Percentiles rank a stretch among this genome's conserved stretches.
Conservation (phyloP, 1,140 invertebrate species). For the Spodoptera litura region DNA sequence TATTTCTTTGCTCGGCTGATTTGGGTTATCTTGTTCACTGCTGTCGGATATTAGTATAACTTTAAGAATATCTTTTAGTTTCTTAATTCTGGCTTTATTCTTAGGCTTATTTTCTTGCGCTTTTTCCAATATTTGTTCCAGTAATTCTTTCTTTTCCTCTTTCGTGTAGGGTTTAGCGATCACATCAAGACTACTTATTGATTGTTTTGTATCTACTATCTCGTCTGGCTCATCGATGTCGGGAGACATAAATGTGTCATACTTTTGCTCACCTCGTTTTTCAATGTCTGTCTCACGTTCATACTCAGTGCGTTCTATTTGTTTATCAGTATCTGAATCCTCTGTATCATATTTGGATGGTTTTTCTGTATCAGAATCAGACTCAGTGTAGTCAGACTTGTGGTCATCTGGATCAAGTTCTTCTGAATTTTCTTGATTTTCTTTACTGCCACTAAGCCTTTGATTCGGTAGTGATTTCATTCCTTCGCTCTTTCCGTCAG, state of each 20-base stretch:
- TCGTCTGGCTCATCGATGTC: background rate
- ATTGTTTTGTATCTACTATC: background rate
- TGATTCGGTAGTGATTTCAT: background rate
- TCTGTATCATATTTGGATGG: constrained; percentile 12
- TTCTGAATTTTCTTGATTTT: background rate
- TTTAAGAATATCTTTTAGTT: constrained; percentile 62
- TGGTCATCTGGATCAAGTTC: constrained; percentile 4
- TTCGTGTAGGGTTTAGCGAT: constrained; percentile 42
- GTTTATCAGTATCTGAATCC: constrained; percentile 11
- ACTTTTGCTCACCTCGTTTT: background rate
- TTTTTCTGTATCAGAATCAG: constrained; percentile 4
- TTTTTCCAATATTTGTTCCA: constrained; percentile 65
- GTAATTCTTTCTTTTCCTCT: constrained; percentile 66
- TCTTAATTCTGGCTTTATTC: constrained; percentile 58
- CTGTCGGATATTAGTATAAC: constrained; percentile 69
- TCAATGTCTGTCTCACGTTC: constrained; percentile 7
- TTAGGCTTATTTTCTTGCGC: constrained; percentile 53
- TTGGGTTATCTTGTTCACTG: constrained; percentile 55
- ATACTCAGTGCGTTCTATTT: background rate
- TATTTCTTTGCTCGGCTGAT: constrained; percentile 50
- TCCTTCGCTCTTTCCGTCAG: constrained; percentile 3
- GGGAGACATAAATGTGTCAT: constrained; percentile 18
- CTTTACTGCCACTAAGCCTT: constrained; percentile 9
- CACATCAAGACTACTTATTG: constrained; percentile 8
- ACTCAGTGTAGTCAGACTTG: constrained; percentile 12